A percentile compares a stretch with the other conserved stretches of the same genome.
Conservation (phyloP, 2,797 vertebrate genomes). For the Macrochelys suwanniensis region DNA sequence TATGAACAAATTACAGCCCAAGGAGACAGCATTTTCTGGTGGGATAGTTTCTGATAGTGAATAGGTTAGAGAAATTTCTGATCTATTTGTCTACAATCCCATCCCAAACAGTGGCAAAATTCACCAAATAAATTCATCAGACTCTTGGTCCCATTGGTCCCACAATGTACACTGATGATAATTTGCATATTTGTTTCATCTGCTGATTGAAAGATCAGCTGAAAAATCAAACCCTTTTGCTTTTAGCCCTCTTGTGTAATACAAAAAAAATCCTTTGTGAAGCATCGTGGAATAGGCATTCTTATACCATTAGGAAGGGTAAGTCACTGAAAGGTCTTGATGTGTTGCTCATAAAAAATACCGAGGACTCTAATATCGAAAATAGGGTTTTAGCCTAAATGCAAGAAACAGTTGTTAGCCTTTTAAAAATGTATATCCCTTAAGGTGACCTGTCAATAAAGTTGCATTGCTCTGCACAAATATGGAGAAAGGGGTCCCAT, state of each 20-base stretch:
- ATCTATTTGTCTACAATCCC: not conserved
- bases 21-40: not conserved
- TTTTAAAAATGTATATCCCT: not conserved
- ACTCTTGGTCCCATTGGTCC: not conserved
- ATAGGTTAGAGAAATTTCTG: not conserved
- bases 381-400: not conserved
- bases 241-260: not conserved
- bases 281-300: not conserved
- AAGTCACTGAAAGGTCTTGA: not conserved
- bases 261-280: not conserved
- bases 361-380: not conserved
- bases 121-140: not conserved
- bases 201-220: not conserved
- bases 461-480: not conserved
- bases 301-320: not conserved
- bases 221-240: not conserved
- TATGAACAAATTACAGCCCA: not conserved
- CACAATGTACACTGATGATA: not conserved
- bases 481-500: not conserved
- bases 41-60: not conserved
- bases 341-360: not conserved
- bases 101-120: not conserved
- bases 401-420: not conserved
- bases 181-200: not conserved
- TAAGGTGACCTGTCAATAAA: not conserved